Conservation (phyloP, 1,140 invertebrate genomes). For the Ostrea edulis region DNA sequence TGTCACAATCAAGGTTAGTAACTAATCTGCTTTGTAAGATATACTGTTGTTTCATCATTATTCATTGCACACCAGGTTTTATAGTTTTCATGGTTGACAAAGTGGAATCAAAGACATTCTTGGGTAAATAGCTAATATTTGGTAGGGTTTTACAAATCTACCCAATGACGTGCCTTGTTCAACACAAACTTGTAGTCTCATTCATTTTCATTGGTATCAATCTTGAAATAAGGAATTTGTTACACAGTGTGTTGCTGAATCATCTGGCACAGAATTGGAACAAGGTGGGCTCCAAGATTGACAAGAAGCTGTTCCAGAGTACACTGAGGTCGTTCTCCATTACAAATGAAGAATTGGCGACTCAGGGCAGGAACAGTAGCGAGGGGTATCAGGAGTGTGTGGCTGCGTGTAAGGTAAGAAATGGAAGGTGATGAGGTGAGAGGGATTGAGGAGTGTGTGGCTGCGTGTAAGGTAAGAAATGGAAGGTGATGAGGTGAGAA, state of each 20-base stretch:
- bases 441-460: conserved; percentile 62
- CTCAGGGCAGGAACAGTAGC: conserved; percentile 53
- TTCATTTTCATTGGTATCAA: too few species aligned
- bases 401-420: conserved; percentile 65
- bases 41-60: too few species aligned
- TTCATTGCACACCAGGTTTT: too few species aligned
- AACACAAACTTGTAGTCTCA: too few species aligned
- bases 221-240: neutral
- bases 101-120: too few species aligned
- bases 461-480: conserved; percentile 64
- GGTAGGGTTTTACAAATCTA: too few species aligned
- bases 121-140: too few species aligned
- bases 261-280: conserved; percentile 75
- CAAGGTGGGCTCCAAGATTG: conserved; percentile 62
- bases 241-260: conserved; percentile 70
- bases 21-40: neutral
- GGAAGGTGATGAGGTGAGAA: conserved; percentile 39
- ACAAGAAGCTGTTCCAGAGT: conserved; percentile 71
- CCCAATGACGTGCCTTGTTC: too few species aligned
- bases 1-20: conserved; percentile 75
- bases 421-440: neutral
- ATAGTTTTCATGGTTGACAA: too few species aligned
- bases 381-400: conserved; percentile 65
- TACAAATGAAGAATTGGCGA: conserved; percentile 75
- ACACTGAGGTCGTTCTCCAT: conserved; percentile 75